Evolutionary conservation across 1,140 invertebrate species (phyloP), one percentile per base, ranked within the genome.

Genomic region (Zaprionus ornatus): DNA sequence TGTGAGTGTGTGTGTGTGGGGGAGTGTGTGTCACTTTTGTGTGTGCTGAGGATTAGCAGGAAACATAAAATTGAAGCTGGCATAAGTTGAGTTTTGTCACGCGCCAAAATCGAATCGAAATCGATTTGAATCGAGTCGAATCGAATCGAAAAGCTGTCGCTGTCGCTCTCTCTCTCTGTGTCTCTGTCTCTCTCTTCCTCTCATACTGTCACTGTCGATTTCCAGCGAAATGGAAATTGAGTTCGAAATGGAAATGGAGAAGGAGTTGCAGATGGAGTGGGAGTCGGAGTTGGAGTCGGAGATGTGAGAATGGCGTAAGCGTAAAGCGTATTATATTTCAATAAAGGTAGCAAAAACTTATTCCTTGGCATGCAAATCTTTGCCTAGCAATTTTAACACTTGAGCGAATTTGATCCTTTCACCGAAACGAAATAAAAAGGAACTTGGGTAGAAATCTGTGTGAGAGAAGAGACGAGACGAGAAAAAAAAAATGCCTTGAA

Each of bases 51-150:
- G 84, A 84, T 88, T 84, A 88, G 84, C 84, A 32, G 77, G 42
- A 75, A 76, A 83, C 76, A 64, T 70, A 75, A 83, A 80, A 78
- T 73, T 67, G 74, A 79, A 79, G 77, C 74, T 70, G 74, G 61
- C 67, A 83, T 84, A 87, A 84, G 85, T 88, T 84, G 84, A 80
- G 74, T 88, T 88, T 88, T 88, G 80, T 88, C 80, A 88, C 84
- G 84, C 77, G 32, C 74, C 50, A n/a, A 83, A 80, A 67, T 79
- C 61, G 35, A 54, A 70, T 75, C 37, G 63, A 68, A 79, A 66
- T 21, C 52, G 42, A 35, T 52, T 70, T 40, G 27, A 63, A 63
- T 57, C 32, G 27, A 63, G 57, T 57, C 32, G 60, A 67, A 73
- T 52, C 42, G 60, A 56, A 74, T 68, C 64, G 54, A 60, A 73